These are phyloP conservation scores for Tipula confusa DNA, from an alignment of 2,888 invertebrate genomes.

Conservation along the genomic window DNA sequence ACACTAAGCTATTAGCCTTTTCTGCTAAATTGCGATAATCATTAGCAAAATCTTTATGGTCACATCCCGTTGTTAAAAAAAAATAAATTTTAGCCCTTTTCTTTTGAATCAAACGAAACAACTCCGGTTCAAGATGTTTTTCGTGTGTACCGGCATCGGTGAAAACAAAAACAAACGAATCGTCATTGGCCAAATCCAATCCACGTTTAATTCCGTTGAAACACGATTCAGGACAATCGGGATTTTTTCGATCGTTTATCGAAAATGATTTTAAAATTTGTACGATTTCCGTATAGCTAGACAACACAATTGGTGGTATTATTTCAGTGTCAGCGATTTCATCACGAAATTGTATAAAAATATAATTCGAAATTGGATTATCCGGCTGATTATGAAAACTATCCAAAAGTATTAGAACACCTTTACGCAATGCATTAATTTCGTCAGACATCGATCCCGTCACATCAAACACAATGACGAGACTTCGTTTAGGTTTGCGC, in stretches of 20 bases:
- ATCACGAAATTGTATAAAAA: constrained; percentile 72
- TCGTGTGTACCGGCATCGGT: background rate
- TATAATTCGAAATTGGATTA: constrained; percentile 64
- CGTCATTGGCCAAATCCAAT: background rate
- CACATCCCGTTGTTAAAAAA: background rate
- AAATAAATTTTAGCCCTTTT: background rate
- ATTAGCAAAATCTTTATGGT: background rate
- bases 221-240: background rate
- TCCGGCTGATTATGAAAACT: constrained; percentile 59
- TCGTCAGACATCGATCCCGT: constrained; percentile 75
- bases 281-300: background rate
- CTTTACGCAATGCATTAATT: constrained; percentile 61
- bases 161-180: background rate
- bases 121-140: background rate
- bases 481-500: constrained; percentile 46
- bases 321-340: background rate
- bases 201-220: background rate
- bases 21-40: background rate
- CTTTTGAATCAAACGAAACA: background rate
- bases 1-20: background rate
- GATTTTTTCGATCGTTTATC: background rate
- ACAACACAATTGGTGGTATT: background rate
- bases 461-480: constrained; percentile 72
- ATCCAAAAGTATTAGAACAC: constrained; percentile 63
- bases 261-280: background rate